Conservation (phyloP, 2,113 vertebrate species). For the Tautogolabrus adspersus region DNA sequence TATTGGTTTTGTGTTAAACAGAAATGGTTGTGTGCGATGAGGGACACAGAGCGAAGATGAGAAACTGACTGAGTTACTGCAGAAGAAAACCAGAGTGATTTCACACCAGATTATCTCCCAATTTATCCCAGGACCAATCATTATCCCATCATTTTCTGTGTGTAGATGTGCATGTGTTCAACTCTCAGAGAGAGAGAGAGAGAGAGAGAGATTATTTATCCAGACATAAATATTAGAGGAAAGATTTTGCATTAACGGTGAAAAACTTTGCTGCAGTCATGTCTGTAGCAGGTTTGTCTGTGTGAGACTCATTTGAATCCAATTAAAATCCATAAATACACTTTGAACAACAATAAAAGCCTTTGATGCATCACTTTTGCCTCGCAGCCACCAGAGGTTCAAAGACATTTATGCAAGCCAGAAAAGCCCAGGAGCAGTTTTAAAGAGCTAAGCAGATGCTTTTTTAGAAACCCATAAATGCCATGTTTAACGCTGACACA, state of each 20-base stretch:
- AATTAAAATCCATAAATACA: conserved; percentile 38
- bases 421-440: conserved; percentile 46
- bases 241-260: conserved; percentile 18
- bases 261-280: neutral
- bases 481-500: conserved; percentile 36
- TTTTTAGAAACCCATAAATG: conserved; percentile 57
- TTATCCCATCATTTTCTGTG: conserved; percentile 35
- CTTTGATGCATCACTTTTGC: conserved; percentile 23
- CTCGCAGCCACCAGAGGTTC: conserved; percentile 28
- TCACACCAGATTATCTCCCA: conserved; percentile 61
- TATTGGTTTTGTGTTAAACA: conserved; percentile 42
- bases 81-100: conserved; percentile 46
- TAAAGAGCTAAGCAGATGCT: conserved; percentile 59
- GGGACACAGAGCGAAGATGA: neutral
- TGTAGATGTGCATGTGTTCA: neutral
- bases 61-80: conserved; percentile 26
- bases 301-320: conserved; percentile 35
- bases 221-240: neutral
- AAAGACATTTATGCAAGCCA: conserved; percentile 39
- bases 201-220: neutral
- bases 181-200: neutral
- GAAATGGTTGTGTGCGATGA: neutral
- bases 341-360: conserved; percentile 24
- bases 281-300: neutral
- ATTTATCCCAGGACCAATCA: conserved; percentile 37